Evolutionary conservation across 2,888 invertebrate genomes (phyloP).

Genomic region (Temnothorax unifasciatus): DNA sequence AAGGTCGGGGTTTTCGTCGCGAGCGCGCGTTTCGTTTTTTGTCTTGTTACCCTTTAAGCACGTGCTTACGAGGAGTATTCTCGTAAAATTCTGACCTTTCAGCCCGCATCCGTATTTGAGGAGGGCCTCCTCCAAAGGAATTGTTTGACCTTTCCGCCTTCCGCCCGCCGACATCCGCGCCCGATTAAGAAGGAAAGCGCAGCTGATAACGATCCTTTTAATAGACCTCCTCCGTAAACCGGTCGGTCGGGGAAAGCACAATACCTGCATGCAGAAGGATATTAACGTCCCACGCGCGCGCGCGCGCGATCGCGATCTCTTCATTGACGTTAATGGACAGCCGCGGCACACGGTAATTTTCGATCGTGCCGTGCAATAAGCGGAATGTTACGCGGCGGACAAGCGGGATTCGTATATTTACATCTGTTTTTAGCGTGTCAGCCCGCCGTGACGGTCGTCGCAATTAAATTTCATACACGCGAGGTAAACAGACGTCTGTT

Average conservation of each 20-base stretch:
- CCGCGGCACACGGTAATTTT: constrained; percentile 20
- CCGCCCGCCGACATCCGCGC: background rate
- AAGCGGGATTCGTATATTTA: background rate
- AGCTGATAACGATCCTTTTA: constrained; percentile 42
- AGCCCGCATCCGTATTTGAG: constrained; percentile 6
- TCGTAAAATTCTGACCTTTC: constrained; percentile 56
- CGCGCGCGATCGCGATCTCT: constrained; percentile 25
- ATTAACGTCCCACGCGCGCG: constrained; percentile 7
- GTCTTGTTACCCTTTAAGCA: constrained; percentile 34
- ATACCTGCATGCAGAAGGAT: constrained; percentile 5
- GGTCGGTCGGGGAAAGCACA: background rate
- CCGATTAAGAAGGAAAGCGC: constrained; percentile 19
- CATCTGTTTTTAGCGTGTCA: constrained; percentile 45
- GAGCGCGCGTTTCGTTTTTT: constrained; percentile 17
- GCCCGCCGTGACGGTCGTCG: constrained; percentile 48
- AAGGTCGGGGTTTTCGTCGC: constrained; percentile 27
- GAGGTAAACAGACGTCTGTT: constrained; percentile 41
- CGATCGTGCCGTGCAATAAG: constrained; percentile 10
- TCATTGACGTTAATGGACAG: constrained; percentile 38
- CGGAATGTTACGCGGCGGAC: constrained; percentile 36
- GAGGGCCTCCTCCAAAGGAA: background rate
- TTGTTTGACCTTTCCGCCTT: constrained; percentile 42
- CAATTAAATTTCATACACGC: constrained; percentile 56
- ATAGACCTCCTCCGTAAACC: constrained; percentile 6
- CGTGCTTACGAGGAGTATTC: constrained; percentile 46